These are phyloP conservation scores for Labia minor DNA, from an alignment of 2,888 invertebrate species.

Conservation along the genomic window DNA sequence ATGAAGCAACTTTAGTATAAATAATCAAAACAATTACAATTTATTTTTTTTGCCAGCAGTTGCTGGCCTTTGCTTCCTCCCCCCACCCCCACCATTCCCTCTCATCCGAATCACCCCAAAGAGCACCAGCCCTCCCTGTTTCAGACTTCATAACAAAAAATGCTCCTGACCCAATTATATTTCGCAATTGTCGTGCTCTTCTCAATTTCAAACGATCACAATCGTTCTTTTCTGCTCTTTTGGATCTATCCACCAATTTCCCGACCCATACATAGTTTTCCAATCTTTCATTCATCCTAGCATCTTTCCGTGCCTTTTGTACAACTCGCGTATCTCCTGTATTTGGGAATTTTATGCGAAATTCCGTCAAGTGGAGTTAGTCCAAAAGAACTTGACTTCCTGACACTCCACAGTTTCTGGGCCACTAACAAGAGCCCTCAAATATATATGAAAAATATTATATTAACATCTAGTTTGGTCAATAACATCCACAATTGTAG, in stretches of 20 bases:
- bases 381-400: conserved; percentile 71
- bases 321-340: conserved; percentile 78
- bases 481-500: too few species aligned
- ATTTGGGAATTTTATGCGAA: conserved; percentile 73
- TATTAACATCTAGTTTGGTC: too few species aligned
- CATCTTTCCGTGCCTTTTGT: conserved; percentile 78
- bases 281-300: conserved; percentile 81
- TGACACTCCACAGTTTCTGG: conserved; percentile 72
- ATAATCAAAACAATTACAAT: too few species aligned
- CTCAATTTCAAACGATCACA: conserved; percentile 93
- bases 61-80: too few species aligned
- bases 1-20: too few species aligned
- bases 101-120: conserved; percentile 14
- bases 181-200: conserved; percentile 75
- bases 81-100: too few species aligned
- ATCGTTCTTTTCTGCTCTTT: conserved; percentile 77
- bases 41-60: too few species aligned
- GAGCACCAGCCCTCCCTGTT: conserved; percentile 19
- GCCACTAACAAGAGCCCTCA: conserved; percentile 84
- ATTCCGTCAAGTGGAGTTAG: conserved; percentile 86
- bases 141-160: conserved; percentile 50
- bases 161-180: conserved; percentile 65
- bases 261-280: conserved; percentile 79
- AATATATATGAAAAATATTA: too few species aligned
- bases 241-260: conserved; percentile 73